These are phyloP conservation scores for Hemicentrotus pulcherrimus DNA, from an alignment of 35 echinoderm and acorn worm species.

Conservation along the genomic window DNA sequence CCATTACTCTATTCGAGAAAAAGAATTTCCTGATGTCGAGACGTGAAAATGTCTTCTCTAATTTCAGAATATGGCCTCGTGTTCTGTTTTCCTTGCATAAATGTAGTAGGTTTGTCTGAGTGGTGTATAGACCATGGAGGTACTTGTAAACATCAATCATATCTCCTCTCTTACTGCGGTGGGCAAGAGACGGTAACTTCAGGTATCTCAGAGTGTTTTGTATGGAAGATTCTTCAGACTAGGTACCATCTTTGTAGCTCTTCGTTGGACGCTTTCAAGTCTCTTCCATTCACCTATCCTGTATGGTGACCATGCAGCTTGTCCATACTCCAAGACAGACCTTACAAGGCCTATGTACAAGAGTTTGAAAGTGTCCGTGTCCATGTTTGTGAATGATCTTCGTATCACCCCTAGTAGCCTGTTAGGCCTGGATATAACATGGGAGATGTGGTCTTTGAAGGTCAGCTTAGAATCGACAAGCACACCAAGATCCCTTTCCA, in stretches of 20 bases:
- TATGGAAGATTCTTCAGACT: not conserved
- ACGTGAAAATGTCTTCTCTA: too few relatives aligned
- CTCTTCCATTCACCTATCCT: not conserved
- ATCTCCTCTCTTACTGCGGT: not conserved
- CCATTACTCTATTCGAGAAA: too few relatives aligned
- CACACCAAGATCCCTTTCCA: not conserved
- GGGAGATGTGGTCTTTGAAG: not conserved
- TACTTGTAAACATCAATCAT: not conserved
- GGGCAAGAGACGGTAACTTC: not conserved
- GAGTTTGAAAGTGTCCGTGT: too few relatives aligned
- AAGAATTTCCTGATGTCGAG: too few relatives aligned
- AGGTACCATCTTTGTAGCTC: not conserved
- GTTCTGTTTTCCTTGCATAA: too few relatives aligned
- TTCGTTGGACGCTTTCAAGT: not conserved
- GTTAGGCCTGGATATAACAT: not conserved
- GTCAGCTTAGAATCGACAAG: not conserved
- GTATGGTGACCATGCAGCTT: too few relatives aligned
- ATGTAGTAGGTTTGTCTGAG: too few relatives aligned
- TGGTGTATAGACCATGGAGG: too few relatives aligned
- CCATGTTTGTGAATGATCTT: too few relatives aligned
- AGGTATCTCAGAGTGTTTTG: not conserved
- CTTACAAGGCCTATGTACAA: too few relatives aligned
- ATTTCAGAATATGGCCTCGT: too few relatives aligned
- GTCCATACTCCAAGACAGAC: too few relatives aligned
- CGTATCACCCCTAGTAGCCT: not conserved